Percentiles rank a stretch among this genome's conserved stretches.
phyloP scores from a whole-genome alignment of 2,113 vertebrate genomes.

The Ochotona curzoniae region DNA sequence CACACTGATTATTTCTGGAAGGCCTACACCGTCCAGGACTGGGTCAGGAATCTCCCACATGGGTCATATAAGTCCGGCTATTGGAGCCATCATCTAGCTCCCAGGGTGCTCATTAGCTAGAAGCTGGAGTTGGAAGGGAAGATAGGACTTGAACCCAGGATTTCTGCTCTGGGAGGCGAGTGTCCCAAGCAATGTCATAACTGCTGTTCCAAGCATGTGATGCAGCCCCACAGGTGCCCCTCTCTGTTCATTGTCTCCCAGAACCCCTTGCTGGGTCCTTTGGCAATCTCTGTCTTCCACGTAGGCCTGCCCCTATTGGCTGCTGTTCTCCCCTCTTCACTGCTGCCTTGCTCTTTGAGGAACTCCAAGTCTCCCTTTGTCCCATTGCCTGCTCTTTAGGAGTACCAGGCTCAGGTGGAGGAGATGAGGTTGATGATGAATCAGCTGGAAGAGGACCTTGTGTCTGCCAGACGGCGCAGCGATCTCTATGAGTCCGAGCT shows the following conservation, averaged over 20 bases:
- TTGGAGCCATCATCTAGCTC: too few species aligned
- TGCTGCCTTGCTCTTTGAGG: not conserved
- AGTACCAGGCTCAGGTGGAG: conserved; percentile 98
- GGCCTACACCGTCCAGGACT: too few species aligned
- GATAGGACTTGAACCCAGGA: too few species aligned
- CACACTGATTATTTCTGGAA: too few species aligned
- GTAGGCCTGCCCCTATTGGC: conserved; percentile 11
- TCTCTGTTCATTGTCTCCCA: not conserved
- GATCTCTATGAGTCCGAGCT: conserved; percentile 97
- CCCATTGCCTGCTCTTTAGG: conserved; percentile 85
- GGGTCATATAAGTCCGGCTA: too few species aligned
- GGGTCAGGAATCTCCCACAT: too few species aligned
- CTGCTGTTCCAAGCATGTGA: too few species aligned
- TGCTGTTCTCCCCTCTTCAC: not conserved
- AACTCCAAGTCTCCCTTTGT: not conserved
- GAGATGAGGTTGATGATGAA: conserved; percentile 98
- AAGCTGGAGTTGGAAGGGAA: too few species aligned
- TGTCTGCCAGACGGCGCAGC: conserved; percentile 95
- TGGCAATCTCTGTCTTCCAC: not conserved
- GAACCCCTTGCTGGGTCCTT: conserved; percentile 45
- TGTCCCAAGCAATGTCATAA: too few species aligned
- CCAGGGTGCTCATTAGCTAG: too few species aligned
- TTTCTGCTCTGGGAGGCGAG: too few species aligned
- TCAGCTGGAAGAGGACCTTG: conserved; percentile 98
- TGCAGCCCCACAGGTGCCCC: not conserved